Percentiles rank a stretch among this genome's conserved stretches.
Evolutionary conservation across 2,888 invertebrate species (phyloP).

Genomic region (Lathronympha strigana): DNA sequence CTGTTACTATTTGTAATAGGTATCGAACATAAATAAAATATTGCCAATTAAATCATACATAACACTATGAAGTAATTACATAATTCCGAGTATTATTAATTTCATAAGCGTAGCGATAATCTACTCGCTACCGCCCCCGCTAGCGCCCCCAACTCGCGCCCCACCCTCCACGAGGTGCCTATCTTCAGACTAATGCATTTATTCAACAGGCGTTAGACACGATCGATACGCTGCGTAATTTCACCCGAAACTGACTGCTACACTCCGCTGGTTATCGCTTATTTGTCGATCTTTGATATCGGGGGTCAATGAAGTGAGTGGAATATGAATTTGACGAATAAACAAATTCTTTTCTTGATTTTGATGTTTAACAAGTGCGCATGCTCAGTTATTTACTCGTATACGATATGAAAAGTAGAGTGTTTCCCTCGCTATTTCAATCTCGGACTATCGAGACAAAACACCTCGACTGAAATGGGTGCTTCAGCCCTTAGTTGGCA

Average conservation of each 20-base stretch:
- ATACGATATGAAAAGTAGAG: too few relatives aligned
- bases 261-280: slow-evolving; percentile 37
- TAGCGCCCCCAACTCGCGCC: slow-evolving; percentile 45
- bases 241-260: slow-evolving; percentile 63
- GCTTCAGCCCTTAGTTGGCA: too few relatives aligned
- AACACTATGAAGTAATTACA: too few relatives aligned
- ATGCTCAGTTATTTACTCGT: too few relatives aligned
- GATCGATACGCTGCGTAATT: slow-evolving; percentile 78
- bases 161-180: slow-evolving; percentile 68
- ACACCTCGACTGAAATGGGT: too few relatives aligned
- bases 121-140: slow-evolving; percentile 43
- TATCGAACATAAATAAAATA: too few relatives aligned
- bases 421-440: too few relatives aligned
- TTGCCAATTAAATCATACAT: too few relatives aligned
- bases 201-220: slow-evolving; percentile 72
- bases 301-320: slow-evolving; percentile 29
- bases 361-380: too few relatives aligned
- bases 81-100: background rate
- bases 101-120: slow-evolving; percentile 20
- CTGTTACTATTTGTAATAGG: too few relatives aligned
- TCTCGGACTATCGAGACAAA: too few relatives aligned
- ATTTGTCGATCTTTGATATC: slow-evolving; percentile 34
- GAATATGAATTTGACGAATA: slow-evolving; percentile 16
- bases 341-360: too few relatives aligned
- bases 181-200: slow-evolving; percentile 83